Evolutionary conservation across 2,797 vertebrate genomes (phyloP), one percentile per base, ranked within the genome.

Genomic region (Enteromius trimaculatus): DNA sequence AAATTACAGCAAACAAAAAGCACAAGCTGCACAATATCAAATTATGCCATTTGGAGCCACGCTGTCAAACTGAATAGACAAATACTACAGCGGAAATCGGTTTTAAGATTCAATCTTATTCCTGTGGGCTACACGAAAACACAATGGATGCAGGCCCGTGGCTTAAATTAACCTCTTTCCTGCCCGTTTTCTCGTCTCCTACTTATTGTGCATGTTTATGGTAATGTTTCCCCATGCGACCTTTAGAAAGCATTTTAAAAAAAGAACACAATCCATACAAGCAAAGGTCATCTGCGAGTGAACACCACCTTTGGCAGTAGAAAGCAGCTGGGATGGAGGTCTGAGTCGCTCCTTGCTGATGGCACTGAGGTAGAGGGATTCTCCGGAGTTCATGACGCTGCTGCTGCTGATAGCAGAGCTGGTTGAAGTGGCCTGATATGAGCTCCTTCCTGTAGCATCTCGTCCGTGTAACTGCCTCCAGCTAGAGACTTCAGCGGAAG

Each of bases 281-380:
- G 77, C 76, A 88, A 86, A 88, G 88, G 86, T 89, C 89, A 88
- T 64, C 49, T 44, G 78, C 21, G 80, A 37, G 60, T 0, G 17
- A 83, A 88, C 29, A 74, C 89, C 89, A 91, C 95, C 93, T 95
- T 91, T 91, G 90, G 90, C 85, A 2, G 80, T 75, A 82, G 85
- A 88, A 88, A 88, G 86, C 87, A 72, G 87, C 68, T 87, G 81
- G 71, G 88, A 84, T 85, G 87, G 89, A 88, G 84, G 88, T 16
- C 86, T 84, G 83, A 62, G 31, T 11, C 77, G 19, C 85, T 91
- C 90, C 87, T 88, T 89, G 88, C 87, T 86, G 86, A 88, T 81
- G 86, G 87, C 86, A 78, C 88, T 90, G 65, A 87, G 89, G 90
- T 87, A 80, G 55, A 84, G 86, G 42, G 87, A 53, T 83, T 92